Evolutionary conservation across 2,888 invertebrate species (phyloP), one percentile per base, ranked within the genome.

Genomic region (Aradus depressus): DNA sequence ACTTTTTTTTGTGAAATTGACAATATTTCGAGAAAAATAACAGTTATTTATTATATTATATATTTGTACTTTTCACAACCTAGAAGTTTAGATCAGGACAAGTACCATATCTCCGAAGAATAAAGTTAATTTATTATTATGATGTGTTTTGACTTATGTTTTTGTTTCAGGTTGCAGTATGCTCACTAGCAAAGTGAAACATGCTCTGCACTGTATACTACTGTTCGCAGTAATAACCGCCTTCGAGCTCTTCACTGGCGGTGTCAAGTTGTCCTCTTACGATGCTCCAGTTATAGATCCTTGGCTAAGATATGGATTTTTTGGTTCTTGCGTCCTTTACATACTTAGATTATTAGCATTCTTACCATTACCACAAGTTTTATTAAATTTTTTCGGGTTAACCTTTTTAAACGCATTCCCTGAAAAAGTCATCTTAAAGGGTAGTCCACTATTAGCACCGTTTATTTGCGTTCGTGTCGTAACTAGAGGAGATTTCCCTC

Each of bases 381-480:
- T 92, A 44, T 89, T 89, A 67, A 88, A 88, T 67, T 88, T 90
- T 68, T 75, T 83, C 59, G 92, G 93, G 39, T 70, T 95, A 56
- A 78, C 84, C 51, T 74, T 89, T 59, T 95, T 90, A 69, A 95
- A 95, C 72, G 89, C 92, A 58, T 96, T 96, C 68, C 90, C 92
- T 47, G 91, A 92, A 61, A 89, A 88, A 71, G 86, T 91, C 3
- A 75, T 80, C 58, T 71, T 89, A 28, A 90, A 90, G 68, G 89
- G 91, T 16, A 90, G 91, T 5, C 93, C 93, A 2, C 70, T 93
- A 28, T 68, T 93, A 58, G 91, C 92, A 43, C 95, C 95, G 3
- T 93, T 93, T 67, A 84, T 96, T 53, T 95, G 92, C 67, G 85
- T 96, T 60, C 77, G 95, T 59, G 82, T 93, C 22, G 95, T 96